These are phyloP conservation scores for Porites rus DNA, from an alignment of 92 coral and sea anemone genomes.

Conservation along the genomic window DNA sequence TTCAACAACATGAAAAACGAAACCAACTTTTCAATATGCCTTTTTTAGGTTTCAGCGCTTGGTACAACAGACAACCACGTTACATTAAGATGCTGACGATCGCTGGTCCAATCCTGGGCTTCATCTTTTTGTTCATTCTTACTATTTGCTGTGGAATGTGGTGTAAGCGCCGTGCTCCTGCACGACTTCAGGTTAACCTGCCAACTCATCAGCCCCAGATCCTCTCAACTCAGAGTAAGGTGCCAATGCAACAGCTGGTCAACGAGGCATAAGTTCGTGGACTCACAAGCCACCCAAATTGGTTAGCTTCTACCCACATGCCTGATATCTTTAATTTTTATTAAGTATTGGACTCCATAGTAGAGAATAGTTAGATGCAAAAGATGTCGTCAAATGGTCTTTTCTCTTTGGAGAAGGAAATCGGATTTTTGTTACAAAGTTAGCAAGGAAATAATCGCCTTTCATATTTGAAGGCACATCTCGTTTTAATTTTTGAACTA, in stretches of 20 bases:
- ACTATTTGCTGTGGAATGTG: constrained; percentile 10
- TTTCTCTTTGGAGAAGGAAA: too few relatives aligned
- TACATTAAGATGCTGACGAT: constrained; percentile 23
- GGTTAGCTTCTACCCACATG: too few relatives aligned
- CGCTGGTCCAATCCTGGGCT: constrained; percentile 24
- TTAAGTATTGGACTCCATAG: too few relatives aligned
- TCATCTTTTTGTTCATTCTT: constrained; percentile 8
- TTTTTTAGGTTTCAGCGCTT: constrained; percentile 31
- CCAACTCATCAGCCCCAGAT: constrained; percentile 42
- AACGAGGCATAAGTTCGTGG: constrained; percentile 38
- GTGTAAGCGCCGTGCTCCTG: constrained; percentile 35
- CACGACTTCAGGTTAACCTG: constrained; percentile 30
- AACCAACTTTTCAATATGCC: background rate
- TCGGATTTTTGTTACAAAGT: too few relatives aligned
- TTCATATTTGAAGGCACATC: too few relatives aligned
- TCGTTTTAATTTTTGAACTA: too few relatives aligned
- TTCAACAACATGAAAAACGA: background rate
- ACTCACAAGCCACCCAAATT: background rate
- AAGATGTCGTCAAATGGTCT: too few relatives aligned
- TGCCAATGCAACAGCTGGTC: constrained; percentile 42
- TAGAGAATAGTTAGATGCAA: too few relatives aligned
- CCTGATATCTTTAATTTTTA: too few relatives aligned
- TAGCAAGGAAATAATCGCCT: too few relatives aligned
- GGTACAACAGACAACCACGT: constrained; percentile 39
- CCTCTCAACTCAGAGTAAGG: constrained; percentile 20